Evolutionary conservation across 2,113 vertebrate genomes (phyloP).

Genomic region (Actenoides lindsayi): DNA sequence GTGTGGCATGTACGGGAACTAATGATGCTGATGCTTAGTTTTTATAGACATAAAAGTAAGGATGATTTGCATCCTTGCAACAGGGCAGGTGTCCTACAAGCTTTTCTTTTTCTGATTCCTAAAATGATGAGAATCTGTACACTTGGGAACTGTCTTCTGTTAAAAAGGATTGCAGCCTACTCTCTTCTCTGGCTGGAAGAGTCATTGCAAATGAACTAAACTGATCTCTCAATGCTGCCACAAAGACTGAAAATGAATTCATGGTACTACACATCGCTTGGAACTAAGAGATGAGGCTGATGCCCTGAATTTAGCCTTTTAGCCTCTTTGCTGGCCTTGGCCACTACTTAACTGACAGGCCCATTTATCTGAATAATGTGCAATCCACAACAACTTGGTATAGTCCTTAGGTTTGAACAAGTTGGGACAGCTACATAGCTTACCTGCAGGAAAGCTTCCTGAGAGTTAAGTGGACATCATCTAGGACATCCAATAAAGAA

Average conservation of each 20-base stretch:
- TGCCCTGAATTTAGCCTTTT: not conserved
- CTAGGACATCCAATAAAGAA: not conserved
- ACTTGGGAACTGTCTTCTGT: not conserved
- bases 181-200: not conserved
- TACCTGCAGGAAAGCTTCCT: not conserved
- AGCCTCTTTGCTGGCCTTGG: not conserved
- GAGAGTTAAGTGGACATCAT: not conserved
- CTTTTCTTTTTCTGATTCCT: not conserved
- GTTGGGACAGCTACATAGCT: not conserved
- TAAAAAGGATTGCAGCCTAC: not conserved
- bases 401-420: not conserved
- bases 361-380: not conserved
- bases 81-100: not conserved
- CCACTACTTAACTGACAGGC: not conserved
- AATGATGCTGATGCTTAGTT: constrained; percentile 20
- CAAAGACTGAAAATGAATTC: not conserved
- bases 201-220: not conserved
- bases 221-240: not conserved
- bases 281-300: not conserved
- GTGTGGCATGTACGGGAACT: not conserved
- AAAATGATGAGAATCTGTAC: not conserved
- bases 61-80: not conserved
- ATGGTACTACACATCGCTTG: not conserved
- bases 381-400: not conserved
- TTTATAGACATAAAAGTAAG: constrained; percentile 8